Conservation (phyloP, 2,797 vertebrate species). For the Oreochromis grahami region DNA sequence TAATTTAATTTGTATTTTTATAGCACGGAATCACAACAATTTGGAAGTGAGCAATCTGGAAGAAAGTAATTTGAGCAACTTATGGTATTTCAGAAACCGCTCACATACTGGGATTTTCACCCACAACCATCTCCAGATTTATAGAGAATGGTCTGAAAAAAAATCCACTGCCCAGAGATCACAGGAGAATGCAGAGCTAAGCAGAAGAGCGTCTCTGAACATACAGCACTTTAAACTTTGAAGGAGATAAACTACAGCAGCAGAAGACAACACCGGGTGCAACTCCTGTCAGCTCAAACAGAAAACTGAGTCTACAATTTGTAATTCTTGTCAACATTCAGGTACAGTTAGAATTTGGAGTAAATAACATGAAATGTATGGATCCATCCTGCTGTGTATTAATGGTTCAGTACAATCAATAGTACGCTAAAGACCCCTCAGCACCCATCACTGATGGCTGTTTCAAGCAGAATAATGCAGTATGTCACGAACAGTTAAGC, state of each 20-base stretch:
- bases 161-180: background rate
- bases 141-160: background rate
- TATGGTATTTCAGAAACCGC: background rate
- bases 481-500: background rate
- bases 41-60: background rate
- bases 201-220: background rate
- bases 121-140: background rate
- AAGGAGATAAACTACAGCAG: background rate
- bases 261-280: background rate
- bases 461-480: background rate
- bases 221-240: background rate
- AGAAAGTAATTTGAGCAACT: background rate
- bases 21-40: background rate
- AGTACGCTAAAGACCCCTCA: background rate
- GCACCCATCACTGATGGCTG: rapidly evolving
- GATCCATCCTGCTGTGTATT: background rate
- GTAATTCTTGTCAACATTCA: background rate
- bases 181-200: background rate
- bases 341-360: background rate
- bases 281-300: background rate
- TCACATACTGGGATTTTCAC: background rate
- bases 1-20: background rate
- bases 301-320: background rate
- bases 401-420: background rate
- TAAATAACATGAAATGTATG: background rate